Conservation (phyloP, 2,888 invertebrate genomes). For the Aradus depressus region DNA sequence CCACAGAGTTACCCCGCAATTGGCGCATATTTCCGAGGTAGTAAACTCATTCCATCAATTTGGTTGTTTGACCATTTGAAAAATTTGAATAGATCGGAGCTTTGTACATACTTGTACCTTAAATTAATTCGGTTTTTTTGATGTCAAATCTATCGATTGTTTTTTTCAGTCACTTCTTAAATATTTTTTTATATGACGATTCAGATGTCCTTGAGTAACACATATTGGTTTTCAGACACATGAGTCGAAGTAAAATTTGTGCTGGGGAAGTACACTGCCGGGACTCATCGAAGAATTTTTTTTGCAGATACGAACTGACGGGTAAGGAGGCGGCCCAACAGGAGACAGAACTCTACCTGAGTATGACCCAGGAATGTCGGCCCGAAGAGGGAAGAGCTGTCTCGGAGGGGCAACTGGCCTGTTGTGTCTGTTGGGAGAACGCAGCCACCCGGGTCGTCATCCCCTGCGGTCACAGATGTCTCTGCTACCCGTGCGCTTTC, state of each 20-base stretch:
- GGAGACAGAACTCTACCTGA: conserved; percentile 7
- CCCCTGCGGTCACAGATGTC: conserved; percentile 14
- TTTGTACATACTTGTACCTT: too few species aligned
- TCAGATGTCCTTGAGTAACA: too few species aligned
- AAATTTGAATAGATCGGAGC: too few species aligned
- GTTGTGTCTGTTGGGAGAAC: conserved; percentile 17
- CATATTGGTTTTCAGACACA: too few species aligned
- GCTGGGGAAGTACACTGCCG: too few species aligned
- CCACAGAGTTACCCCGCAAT: background rate
- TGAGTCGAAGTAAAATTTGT: too few species aligned
- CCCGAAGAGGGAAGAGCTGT: conserved; percentile 6
- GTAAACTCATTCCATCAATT: too few species aligned
- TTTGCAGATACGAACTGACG: conserved; percentile 1
- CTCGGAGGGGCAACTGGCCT: conserved; percentile 6
- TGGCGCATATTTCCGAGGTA: conserved; percentile 15
- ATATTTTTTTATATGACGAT: too few species aligned
- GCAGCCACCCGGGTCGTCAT: conserved; percentile 9
- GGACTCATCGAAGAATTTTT: background rate
- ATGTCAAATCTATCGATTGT: too few species aligned
- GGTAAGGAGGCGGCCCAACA: conserved; percentile 3
- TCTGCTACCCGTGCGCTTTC: conserved; percentile 10
- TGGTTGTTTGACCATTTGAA: too few species aligned
- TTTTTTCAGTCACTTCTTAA: too few species aligned
- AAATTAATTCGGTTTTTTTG: too few species aligned
- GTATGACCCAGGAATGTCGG: conserved; percentile 2